A percentile compares a stretch with the other conserved stretches of the same genome.
These are phyloP conservation scores for Malaclemys terrapin DNA, from an alignment of 2,113 vertebrate genomes.

Conservation along the genomic window DNA sequence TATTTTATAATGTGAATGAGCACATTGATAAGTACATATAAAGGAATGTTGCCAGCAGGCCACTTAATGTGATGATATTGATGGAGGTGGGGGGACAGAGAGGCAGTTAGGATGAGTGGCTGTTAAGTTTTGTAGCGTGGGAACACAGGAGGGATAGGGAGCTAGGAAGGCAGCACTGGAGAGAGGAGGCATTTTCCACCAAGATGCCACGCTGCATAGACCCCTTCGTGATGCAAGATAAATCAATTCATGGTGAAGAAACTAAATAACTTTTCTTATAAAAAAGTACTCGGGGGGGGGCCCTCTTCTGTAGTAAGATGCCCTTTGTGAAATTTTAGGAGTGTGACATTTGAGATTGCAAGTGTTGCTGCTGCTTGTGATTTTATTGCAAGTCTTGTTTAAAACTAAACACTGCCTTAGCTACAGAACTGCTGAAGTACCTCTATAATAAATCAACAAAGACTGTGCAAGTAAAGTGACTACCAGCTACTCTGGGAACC, in stretches of 20 bases:
- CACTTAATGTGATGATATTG: not conserved
- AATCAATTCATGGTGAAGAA: not conserved
- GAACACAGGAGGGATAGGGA: not conserved
- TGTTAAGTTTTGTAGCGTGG: not conserved
- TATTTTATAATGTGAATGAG: slow-evolving; percentile 34
- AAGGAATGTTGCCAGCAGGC: slow-evolving; percentile 24
- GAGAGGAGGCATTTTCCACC: not conserved
- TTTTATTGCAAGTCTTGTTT: slow-evolving; percentile 31
- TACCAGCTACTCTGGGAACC: slow-evolving; percentile 65
- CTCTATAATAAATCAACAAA: slow-evolving; percentile 56
- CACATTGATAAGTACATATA: slow-evolving; percentile 9
- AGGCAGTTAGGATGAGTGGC: not conserved
- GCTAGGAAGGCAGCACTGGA: not conserved
- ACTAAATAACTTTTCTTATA: not conserved
- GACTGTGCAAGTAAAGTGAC: slow-evolving; percentile 49
- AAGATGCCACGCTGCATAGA: not conserved
- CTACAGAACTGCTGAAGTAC: slow-evolving; percentile 11
- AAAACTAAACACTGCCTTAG: slow-evolving; percentile 27
- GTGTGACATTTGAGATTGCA: slow-evolving; percentile 4
- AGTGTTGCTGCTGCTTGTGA: not conserved
- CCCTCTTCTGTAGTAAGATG: not conserved
- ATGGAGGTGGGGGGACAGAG: not conserved
- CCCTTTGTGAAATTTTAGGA: slow-evolving; percentile 34
- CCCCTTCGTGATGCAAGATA: not conserved
- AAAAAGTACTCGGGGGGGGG: not conserved